Conservation (phyloP, 2,113 vertebrate genomes). For the Clinocottus analis region DNA sequence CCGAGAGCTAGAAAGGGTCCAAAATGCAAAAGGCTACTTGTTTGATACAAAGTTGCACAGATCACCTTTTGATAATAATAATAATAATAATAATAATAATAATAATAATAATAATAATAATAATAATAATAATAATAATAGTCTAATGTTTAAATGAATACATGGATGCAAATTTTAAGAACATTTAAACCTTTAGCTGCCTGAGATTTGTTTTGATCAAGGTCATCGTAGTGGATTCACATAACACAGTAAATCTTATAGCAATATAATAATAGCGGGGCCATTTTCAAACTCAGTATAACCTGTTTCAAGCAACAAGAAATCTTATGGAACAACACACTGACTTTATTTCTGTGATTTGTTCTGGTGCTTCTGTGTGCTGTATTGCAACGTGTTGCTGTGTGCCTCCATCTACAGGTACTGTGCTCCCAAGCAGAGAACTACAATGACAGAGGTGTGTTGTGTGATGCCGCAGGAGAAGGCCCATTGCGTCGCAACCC, state of each 20-base stretch:
- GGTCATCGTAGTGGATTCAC: background rate
- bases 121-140: too few relatives aligned
- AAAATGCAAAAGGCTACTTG: too few relatives aligned
- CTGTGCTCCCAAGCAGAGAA: constrained; percentile 88
- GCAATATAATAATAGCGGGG: background rate
- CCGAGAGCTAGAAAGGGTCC: too few relatives aligned
- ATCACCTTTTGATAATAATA: too few relatives aligned
- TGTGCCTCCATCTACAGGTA: constrained; percentile 79
- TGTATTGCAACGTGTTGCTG: background rate
- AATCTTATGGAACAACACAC: background rate
- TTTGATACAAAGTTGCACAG: too few relatives aligned
- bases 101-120: too few relatives aligned
- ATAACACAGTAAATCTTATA: background rate
- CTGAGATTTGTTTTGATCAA: background rate
- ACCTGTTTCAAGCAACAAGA: background rate
- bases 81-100: too few relatives aligned
- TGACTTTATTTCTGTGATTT: background rate
- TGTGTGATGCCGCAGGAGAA: constrained; percentile 87
- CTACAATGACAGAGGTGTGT: constrained; percentile 85
- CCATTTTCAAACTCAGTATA: background rate
- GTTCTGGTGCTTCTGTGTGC: background rate
- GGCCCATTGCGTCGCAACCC: constrained; percentile 92
- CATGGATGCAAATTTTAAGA: background rate
- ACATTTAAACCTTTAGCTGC: background rate
- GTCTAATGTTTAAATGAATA: background rate